Conservation (phyloP, 2,797 vertebrate species). For the Sphenopsis melanotis region DNA sequence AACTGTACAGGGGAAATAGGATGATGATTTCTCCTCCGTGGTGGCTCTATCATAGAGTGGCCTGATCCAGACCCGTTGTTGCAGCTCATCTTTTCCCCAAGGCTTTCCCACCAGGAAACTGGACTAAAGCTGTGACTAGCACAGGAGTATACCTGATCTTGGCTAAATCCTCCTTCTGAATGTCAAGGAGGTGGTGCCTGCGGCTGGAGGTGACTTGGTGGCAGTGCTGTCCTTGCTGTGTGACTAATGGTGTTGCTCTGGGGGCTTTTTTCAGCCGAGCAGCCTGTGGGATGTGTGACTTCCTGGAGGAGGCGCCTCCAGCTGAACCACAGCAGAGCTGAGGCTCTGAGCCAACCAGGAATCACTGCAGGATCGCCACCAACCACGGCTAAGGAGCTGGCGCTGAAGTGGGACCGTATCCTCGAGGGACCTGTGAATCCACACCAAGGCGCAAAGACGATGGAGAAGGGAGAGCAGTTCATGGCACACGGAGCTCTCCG, state of each 20-base stretch:
- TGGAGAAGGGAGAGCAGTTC: background rate
- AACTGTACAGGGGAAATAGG: background rate
- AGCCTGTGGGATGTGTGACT: background rate
- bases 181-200: background rate
- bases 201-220: background rate
- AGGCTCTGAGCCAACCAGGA: background rate
- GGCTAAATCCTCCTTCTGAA: background rate
- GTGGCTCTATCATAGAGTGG: background rate
- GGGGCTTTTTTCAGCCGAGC: background rate
- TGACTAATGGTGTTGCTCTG: background rate
- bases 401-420: background rate
- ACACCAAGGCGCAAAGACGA: accelerated
- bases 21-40: background rate
- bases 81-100: background rate
- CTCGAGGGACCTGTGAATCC: background rate
- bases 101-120: background rate
- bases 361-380: accelerated
- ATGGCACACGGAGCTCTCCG: accelerated
- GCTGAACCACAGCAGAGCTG: background rate
- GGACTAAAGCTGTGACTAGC: background rate
- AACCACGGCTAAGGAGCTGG: background rate
- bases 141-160: background rate
- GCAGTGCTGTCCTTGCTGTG: background rate
- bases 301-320: background rate
- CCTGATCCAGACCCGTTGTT: background rate